Percentiles rank a stretch among this genome's conserved stretches.
phyloP scores from a whole-genome alignment of 2,113 vertebrate species.

The Tachycineta bicolor region DNA sequence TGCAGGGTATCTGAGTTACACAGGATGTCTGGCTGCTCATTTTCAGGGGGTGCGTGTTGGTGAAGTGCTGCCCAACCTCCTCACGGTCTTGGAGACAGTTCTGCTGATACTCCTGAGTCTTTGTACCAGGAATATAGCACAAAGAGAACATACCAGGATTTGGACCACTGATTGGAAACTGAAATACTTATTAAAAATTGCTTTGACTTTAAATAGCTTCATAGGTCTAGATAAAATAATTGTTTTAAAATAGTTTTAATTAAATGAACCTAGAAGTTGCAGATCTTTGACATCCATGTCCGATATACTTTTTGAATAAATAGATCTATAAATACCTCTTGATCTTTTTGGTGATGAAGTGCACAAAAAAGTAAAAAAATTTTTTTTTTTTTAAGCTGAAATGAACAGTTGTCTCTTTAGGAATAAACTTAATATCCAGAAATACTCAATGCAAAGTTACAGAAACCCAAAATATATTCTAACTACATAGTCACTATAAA shows the following conservation, averaged over 20 bases:
- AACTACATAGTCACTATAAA: conserved; percentile 59
- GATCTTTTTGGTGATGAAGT: conserved; percentile 68
- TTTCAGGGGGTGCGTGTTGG: accelerated
- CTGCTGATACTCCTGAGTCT: background rate
- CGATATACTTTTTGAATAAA: conserved; percentile 77
- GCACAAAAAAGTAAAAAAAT: conserved; percentile 36
- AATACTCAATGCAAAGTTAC: conserved; percentile 52
- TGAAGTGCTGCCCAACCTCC: background rate
- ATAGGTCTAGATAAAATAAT: conserved; percentile 71
- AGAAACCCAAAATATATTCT: conserved; percentile 57
- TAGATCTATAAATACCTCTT: conserved; percentile 72
- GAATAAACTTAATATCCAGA: conserved; percentile 55
- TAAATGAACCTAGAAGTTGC: conserved; percentile 68
- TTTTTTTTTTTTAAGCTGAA: conserved; percentile 22
- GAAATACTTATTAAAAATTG: conserved; percentile 24
- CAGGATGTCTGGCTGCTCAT: background rate
- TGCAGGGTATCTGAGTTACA: background rate
- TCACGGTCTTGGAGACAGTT: background rate
- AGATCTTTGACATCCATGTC: conserved; percentile 66
- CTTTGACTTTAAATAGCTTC: conserved; percentile 52
- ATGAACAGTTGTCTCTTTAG: conserved; percentile 54
- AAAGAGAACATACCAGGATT: background rate
- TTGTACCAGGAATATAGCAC: background rate
- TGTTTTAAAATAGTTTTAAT: conserved; percentile 72
- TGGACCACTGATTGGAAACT: background rate